Conservation (phyloP, 1,140 invertebrate species). For the Drosophila burlai region DNA sequence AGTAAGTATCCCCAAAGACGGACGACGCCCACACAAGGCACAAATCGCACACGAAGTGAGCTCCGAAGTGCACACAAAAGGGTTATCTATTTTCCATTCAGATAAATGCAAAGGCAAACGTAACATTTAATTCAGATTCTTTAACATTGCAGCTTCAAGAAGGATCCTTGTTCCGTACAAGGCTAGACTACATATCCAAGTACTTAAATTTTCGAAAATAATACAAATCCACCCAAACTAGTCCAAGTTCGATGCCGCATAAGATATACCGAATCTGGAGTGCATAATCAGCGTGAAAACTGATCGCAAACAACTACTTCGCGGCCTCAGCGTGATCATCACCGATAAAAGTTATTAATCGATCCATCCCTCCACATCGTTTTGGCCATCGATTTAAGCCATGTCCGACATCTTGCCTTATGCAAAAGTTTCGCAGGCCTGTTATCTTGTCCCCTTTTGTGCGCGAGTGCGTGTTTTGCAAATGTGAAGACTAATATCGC, state of each 20-base stretch:
- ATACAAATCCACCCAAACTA: constrained; percentile 9
- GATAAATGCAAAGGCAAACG: background rate
- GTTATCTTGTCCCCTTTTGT: constrained; percentile 26
- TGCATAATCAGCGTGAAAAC: constrained; percentile 41
- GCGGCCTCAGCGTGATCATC: constrained; percentile 7
- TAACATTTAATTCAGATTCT: background rate
- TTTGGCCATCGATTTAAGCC: constrained; percentile 33
- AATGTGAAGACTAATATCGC: constrained; percentile 13
- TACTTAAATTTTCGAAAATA: background rate
- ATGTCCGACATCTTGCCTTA: constrained; percentile 12
- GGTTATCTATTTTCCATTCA: background rate
- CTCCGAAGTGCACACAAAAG: background rate
- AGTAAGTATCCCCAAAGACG: constrained; percentile 12
- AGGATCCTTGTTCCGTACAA: too few species aligned
- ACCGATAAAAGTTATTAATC: constrained; percentile 12
- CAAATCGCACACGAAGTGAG: background rate
- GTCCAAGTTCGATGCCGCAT: constrained; percentile 21
- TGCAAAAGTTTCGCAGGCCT: constrained; percentile 35
- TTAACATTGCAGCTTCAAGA: background rate
- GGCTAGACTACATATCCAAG: too few species aligned
- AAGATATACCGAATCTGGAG: constrained; percentile 14
- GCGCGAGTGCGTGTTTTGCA: constrained; percentile 22
- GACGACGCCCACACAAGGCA: background rate
- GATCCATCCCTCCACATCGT: constrained; percentile 10
- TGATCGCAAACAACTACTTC: background rate